phyloP scores from a whole-genome alignment of 1,140 invertebrate species.

The Drosophila guanche region DNA sequence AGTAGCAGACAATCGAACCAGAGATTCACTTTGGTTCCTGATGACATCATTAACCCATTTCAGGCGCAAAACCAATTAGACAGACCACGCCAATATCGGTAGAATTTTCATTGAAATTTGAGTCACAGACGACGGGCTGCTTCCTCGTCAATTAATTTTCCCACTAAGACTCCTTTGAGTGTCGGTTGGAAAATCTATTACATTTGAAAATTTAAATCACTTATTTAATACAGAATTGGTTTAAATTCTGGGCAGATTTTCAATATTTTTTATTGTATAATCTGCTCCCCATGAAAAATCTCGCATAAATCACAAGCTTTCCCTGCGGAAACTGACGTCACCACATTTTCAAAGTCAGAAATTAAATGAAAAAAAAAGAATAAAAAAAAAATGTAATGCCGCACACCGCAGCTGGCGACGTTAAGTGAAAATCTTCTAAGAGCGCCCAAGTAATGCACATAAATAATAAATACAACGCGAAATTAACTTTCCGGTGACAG shows the following conservation, averaged over 20 bases:
- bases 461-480: slow-evolving; percentile 75
- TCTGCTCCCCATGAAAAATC: slow-evolving; percentile 29
- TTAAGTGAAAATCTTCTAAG: slow-evolving; percentile 72
- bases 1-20: slow-evolving; percentile 51
- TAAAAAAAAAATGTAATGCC: slow-evolving; percentile 4
- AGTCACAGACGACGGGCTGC: too few relatives aligned
- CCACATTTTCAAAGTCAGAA: slow-evolving; percentile 14
- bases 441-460: slow-evolving; percentile 66
- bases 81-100: not conserved
- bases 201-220: too few relatives aligned
- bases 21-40: slow-evolving; percentile 1
- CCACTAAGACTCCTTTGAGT: too few relatives aligned
- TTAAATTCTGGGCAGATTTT: not conserved
- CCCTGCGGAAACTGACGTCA: not conserved
- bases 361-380: slow-evolving; percentile 46
- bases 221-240: too few relatives aligned
- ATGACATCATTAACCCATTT: slow-evolving; percentile 64
- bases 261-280: slow-evolving; percentile 13
- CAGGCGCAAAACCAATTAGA: slow-evolving; percentile 64
- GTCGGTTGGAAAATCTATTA: too few relatives aligned
- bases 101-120: too few relatives aligned
- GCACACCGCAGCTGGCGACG: slow-evolving; percentile 21
- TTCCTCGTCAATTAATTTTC: too few relatives aligned
- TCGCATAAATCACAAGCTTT: not conserved
- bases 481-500: slow-evolving; percentile 72